Conservation (phyloP, 2,797 vertebrate genomes). For the Xiphorhynchus erythropygius region DNA sequence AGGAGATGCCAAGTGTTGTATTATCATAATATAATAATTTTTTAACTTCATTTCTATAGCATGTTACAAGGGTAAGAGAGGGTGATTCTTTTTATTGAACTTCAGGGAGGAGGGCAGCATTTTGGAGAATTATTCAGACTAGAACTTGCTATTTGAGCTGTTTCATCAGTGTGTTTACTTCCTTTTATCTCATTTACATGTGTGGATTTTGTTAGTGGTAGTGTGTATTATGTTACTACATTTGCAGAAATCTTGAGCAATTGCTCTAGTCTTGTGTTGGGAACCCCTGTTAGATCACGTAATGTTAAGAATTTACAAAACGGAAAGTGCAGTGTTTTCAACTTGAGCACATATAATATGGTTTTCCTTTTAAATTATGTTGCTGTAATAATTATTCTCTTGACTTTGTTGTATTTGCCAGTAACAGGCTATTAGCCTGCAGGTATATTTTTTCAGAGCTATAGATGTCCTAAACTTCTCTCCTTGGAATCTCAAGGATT, state of each 20-base stretch:
- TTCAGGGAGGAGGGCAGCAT: background rate
- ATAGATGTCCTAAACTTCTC: background rate
- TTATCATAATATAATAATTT: background rate
- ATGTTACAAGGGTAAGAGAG: background rate
- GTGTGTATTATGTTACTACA: background rate
- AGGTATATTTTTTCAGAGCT: conserved; percentile 1
- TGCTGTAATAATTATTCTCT: background rate
- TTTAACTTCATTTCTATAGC: background rate
- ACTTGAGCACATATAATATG: background rate
- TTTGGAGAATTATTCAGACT: background rate
- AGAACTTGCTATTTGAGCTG: background rate
- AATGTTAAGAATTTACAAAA: background rate
- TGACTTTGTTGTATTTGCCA: background rate
- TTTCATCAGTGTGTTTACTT: background rate
- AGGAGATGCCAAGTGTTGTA: background rate
- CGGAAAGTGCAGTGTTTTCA: background rate
- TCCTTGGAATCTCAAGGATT: background rate
- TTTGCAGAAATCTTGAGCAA: background rate
- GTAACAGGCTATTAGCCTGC: background rate
- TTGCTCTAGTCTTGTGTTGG: background rate
- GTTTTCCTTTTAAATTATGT: background rate
- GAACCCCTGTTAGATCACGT: background rate
- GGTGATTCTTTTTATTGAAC: background rate
- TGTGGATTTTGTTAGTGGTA: background rate
- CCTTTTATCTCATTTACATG: background rate